Conservation (phyloP, 2,888 invertebrate genomes). For the Oconnorella tubifera region DNA sequence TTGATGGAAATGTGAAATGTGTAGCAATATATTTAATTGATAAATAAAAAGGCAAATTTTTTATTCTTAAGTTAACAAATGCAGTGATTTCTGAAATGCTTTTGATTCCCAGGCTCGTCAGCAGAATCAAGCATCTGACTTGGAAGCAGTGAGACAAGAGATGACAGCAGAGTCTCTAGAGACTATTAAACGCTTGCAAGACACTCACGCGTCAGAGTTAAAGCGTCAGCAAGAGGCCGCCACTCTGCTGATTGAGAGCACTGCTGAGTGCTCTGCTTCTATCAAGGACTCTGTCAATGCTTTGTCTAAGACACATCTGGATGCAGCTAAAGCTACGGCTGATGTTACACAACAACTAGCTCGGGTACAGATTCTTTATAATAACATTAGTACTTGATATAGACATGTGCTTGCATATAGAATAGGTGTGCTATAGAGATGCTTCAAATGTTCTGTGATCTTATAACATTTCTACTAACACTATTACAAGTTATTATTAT, state of each 20-base stretch:
- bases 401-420: no score
- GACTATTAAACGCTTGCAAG: slow-evolving; percentile 43
- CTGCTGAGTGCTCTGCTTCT: neutral
- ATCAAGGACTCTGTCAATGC: slow-evolving; percentile 34
- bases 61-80: no score
- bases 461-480: no score
- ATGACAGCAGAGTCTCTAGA: slow-evolving; percentile 44
- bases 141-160: slow-evolving; percentile 43
- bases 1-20: no score
- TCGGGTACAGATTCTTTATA: no score
- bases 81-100: no score
- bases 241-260: slow-evolving; percentile 6
- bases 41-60: no score
- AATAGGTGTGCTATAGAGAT: no score
- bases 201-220: slow-evolving; percentile 26
- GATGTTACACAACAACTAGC: slow-evolving; percentile 43
- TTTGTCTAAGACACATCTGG: slow-evolving; percentile 39
- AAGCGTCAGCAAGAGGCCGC: slow-evolving; percentile 36
- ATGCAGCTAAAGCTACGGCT: slow-evolving; percentile 44
- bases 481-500: no score
- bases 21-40: no score
- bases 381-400: no score
- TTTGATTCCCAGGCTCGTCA: slow-evolving; percentile 48
- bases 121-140: slow-evolving; percentile 43
- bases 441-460: no score